Evolutionary conservation across 1,140 invertebrate genomes (phyloP).

Genomic region (Pogonomyrmex barbatus): DNA sequence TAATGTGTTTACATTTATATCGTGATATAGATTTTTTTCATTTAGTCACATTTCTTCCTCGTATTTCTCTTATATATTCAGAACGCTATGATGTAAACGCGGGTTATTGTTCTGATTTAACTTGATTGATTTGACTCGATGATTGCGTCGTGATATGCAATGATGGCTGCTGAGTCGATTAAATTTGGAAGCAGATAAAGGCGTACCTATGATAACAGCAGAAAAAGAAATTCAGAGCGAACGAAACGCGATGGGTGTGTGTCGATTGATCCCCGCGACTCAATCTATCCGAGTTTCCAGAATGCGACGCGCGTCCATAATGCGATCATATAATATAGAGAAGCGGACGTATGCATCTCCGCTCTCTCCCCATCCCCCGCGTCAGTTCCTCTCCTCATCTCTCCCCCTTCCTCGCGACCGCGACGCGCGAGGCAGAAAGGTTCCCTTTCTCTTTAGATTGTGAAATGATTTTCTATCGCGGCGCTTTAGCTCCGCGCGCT

Average conservation of each 20-base stretch:
- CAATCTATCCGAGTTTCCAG: not conserved
- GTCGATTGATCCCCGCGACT: not conserved
- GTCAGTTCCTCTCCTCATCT: slow-evolving; percentile 2
- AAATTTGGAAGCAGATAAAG: not conserved
- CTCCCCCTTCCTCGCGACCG: slow-evolving; percentile 51
- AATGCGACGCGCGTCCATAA: slow-evolving; percentile 28
- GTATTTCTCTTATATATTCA: not conserved
- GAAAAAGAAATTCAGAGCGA: not conserved
- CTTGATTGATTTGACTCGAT: not conserved
- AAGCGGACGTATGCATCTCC: slow-evolving; percentile 67
- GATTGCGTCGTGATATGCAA: not conserved
- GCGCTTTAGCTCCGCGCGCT: slow-evolving; percentile 72
- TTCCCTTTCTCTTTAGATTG: slow-evolving; percentile 83
- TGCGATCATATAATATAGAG: slow-evolving; percentile 3
- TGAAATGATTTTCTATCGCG: slow-evolving; percentile 80
- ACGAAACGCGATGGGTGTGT: not conserved
- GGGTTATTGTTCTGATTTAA: not conserved
- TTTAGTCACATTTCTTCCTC: not conserved
- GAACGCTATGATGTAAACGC: not conserved
- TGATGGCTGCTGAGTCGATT: not conserved
- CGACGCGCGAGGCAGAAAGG: slow-evolving; percentile 65
- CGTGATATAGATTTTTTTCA: too few species aligned
- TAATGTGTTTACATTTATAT: not conserved
- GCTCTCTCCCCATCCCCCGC: slow-evolving; percentile 10
- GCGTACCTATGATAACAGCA: not conserved